Evolutionary conservation across 1,140 invertebrate species (phyloP), one percentile per base, ranked within the genome.

Genomic region (Halesus radiatus): DNA sequence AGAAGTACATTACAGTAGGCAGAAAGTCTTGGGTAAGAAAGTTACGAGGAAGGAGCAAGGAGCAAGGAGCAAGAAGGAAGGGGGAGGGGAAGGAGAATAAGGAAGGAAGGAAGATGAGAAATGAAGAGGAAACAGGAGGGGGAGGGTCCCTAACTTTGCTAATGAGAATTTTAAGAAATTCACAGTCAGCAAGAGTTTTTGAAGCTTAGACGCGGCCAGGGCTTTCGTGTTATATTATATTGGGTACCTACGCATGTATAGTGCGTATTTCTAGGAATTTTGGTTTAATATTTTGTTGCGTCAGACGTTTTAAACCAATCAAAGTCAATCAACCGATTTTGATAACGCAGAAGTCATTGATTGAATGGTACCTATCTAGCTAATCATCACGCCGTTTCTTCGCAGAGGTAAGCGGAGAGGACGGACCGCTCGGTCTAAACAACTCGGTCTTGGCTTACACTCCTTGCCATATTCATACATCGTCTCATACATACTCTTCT

Each of bases 161-260:
- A 83, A 83, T 83, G 82, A 83, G 82, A 83, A 83, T 83, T 83
- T 83, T 83, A 83, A 83, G 82, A 83, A 83, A 83, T 83, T 83
- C 79, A 64, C 82, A 83, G 82, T 83, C 82, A 80, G 82, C 79
- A 77, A 76, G 76, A 78, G 76, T 78, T 78, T 78, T 66, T 75
- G 53, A 54, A 23, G 53, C 72, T 75, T 58, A 56, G 18, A 20
- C 45, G 8, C 10, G 37, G 45, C 18, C 45, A 72, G 68, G 68
- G 68, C 10, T 72, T 7, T 15, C 37, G n/a, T 50, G 6, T 56
- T 18, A 18, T 4, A 56, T 56, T 56, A 18, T 56, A 26, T 22
- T 60, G n/a, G 8, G 37, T 45, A 45, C 4, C 32, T 37, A 37
- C 32, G 3, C 7, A 37, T 4, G 7, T 1, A 8, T 8, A 37